phyloP scores from a whole-genome alignment of 2,797 vertebrate species.

The Hozukius guyotensis region DNA sequence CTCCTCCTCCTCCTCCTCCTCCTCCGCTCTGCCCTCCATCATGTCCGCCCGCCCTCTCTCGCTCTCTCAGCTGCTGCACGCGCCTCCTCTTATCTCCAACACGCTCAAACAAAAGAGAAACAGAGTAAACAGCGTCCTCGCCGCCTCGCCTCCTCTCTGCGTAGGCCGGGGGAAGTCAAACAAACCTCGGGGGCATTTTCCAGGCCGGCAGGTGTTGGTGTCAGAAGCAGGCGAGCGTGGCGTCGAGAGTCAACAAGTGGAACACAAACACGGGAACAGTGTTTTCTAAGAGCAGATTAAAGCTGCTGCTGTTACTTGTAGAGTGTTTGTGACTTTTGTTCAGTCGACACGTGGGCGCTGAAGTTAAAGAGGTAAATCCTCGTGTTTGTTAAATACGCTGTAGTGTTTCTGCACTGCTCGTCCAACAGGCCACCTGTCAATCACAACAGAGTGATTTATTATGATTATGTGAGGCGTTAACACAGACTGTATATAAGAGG shows the following conservation, averaged over 20 bases:
- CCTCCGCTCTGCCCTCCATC: constrained; percentile 43
- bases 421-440: neutral
- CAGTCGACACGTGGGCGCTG: neutral
- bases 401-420: neutral
- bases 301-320: neutral
- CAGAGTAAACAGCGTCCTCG: constrained; percentile 72
- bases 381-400: neutral
- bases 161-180: constrained; percentile 77
- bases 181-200: constrained; percentile 84
- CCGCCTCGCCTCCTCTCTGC: constrained; percentile 65
- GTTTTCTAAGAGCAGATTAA: constrained; percentile 14
- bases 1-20: constrained; percentile 18
- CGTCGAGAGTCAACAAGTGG: constrained; percentile 69
- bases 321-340: constrained; percentile 10
- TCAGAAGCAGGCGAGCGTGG: constrained; percentile 70
- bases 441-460: neutral
- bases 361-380: neutral
- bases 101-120: constrained; percentile 68
- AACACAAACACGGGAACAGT: constrained; percentile 9
- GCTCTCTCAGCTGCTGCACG: constrained; percentile 72
- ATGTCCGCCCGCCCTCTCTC: constrained; percentile 54
- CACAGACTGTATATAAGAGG: no score
- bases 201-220: constrained; percentile 87
- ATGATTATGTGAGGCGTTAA: no score
- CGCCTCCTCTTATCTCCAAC: constrained; percentile 80